Conservation (phyloP, 2,797 vertebrate genomes). For the Crax fasciolata region DNA sequence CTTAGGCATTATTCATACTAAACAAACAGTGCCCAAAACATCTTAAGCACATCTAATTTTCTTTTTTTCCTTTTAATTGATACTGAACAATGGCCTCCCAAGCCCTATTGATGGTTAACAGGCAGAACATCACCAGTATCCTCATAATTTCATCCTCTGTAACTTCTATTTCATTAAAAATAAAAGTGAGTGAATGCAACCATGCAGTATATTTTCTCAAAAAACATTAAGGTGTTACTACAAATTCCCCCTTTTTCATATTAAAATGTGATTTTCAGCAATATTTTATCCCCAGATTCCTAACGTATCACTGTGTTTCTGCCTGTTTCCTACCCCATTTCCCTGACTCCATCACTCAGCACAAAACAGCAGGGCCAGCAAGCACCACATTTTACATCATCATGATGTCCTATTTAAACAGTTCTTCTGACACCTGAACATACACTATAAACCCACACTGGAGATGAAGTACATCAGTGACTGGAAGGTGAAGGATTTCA, state of each 20-base stretch:
- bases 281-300: neutral
- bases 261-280: neutral
- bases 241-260: neutral
- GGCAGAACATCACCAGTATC: neutral
- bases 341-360: neutral
- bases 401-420: neutral
- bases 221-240: neutral
- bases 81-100: neutral
- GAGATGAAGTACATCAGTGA: neutral
- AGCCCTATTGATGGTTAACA: neutral
- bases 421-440: neutral
- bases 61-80: neutral
- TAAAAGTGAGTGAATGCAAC: neutral
- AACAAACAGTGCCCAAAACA: neutral
- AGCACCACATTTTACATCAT: neutral
- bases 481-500: neutral
- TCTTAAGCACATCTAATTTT: neutral
- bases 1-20: neutral
- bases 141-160: neutral
- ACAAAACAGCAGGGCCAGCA: neutral
- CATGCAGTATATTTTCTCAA: neutral
- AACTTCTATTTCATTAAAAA: neutral
- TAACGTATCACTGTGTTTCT: neutral
- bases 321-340: neutral
- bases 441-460: neutral